Percentiles rank a stretch among this genome's conserved stretches.
These are phyloP conservation scores for Gorsachius goisagi DNA, from an alignment of 2,113 vertebrate genomes.

Conservation along the genomic window DNA sequence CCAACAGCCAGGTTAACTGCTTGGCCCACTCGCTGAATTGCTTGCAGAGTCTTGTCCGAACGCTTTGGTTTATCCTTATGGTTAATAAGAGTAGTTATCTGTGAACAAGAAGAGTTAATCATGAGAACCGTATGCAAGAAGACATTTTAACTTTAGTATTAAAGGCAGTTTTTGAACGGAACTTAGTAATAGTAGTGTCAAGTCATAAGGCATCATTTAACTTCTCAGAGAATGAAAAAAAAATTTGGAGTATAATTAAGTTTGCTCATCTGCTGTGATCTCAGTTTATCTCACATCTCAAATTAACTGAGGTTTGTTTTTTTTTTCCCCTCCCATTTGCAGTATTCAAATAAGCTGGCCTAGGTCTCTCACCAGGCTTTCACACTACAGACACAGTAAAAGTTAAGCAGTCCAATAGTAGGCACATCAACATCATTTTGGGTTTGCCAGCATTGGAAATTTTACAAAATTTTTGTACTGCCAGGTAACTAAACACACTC, in stretches of 20 bases:
- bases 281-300: not conserved
- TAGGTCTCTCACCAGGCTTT: not conserved
- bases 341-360: not conserved
- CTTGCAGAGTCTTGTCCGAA: constrained; percentile 91
- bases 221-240: not conserved
- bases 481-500: not conserved
- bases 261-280: not conserved
- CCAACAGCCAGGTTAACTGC: constrained; percentile 92
- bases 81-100: constrained; percentile 98
- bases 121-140: not conserved
- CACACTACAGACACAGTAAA: not conserved
- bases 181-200: not conserved
- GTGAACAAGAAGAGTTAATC: constrained; percentile 54
- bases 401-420: not conserved
- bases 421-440: not conserved
- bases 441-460: not conserved
- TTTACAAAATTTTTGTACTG: not conserved
- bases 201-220: not conserved
- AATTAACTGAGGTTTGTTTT: not conserved
- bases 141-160: not conserved
- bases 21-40: constrained; percentile 94
- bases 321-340: not conserved
- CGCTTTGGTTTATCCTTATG: constrained; percentile 97
- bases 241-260: not conserved
- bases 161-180: not conserved